These are phyloP conservation scores for Calliscelio sp. DNA, from an alignment of 2,888 invertebrate genomes.

Conservation along the genomic window DNA sequence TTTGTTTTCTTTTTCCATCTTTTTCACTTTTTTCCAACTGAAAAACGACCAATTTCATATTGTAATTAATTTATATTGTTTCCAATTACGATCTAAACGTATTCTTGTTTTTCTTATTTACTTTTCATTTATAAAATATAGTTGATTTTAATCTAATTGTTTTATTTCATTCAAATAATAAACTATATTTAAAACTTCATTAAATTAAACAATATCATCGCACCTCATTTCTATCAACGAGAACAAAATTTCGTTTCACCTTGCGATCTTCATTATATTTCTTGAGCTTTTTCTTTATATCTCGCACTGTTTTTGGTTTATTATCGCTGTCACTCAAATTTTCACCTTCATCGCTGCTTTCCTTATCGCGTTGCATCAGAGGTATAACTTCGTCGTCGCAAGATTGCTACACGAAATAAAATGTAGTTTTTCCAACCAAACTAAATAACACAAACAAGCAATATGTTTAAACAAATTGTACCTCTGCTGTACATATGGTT, in stretches of 20 bases:
- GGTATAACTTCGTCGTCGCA: constrained; percentile 61
- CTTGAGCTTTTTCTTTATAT: constrained; percentile 46
- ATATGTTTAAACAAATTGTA: not conserved
- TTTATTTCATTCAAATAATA: too few relatives aligned
- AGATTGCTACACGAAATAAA: constrained; percentile 31
- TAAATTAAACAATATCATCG: constrained; percentile 20
- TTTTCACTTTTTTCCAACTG: constrained; percentile 62
- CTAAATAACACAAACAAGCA: too few relatives aligned
- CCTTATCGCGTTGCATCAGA: constrained; percentile 63
- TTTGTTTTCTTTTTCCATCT: constrained; percentile 66
- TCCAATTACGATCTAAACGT: too few relatives aligned
- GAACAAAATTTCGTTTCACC: constrained; percentile 56
- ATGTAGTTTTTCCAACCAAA: too few relatives aligned
- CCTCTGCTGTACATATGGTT: constrained; percentile 33
- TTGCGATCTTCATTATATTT: constrained; percentile 50
- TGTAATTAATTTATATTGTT: too few relatives aligned
- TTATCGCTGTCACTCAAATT: constrained; percentile 68
- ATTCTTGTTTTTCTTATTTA: too few relatives aligned
- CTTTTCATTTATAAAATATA: too few relatives aligned
- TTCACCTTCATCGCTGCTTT: constrained; percentile 67
- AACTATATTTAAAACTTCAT: not conserved
- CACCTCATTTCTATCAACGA: constrained; percentile 64
- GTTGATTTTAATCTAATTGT: too few relatives aligned
- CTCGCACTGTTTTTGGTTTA: constrained; percentile 58
- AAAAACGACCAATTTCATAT: too few relatives aligned